phyloP scores from a whole-genome alignment of 2,888 invertebrate genomes.

The Microdon myrmicae region DNA sequence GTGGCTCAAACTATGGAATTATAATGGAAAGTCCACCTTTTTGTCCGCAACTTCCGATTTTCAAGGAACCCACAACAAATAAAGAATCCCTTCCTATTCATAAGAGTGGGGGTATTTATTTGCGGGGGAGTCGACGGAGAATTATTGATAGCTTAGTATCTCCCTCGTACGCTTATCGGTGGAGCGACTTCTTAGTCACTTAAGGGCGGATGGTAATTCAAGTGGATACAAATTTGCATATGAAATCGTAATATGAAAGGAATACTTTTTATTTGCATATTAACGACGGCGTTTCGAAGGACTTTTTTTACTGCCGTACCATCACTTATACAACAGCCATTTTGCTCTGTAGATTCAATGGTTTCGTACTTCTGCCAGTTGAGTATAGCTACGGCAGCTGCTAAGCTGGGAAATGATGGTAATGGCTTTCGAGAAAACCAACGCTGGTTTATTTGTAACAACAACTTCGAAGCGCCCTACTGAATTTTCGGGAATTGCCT shows the following conservation, averaged over 20 bases:
- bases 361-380: conserved; percentile 27
- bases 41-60: no score
- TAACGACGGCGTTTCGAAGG: conserved; percentile 18
- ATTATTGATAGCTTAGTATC: no score
- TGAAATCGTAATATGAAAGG: conserved; percentile 36
- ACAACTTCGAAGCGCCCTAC: conserved; percentile 36
- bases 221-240: conserved; percentile 45
- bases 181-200: no score
- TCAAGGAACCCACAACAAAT: no score
- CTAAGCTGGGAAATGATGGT: conserved; percentile 7
- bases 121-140: no score
- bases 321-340: neutral
- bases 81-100: no score
- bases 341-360: no score
- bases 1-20: no score
- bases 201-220: no score
- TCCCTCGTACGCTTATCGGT: no score
- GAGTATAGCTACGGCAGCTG: neutral
- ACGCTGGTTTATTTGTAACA: conserved; percentile 26
- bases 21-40: no score
- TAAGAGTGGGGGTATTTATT: no score
- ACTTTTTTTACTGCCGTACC: neutral
- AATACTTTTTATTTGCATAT: conserved; percentile 44
- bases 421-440: conserved; percentile 10
- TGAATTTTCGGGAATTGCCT: conserved; percentile 29